These are phyloP conservation scores for Drosophila nigrodunni DNA, from an alignment of 1,140 invertebrate genomes.

Conservation along the genomic window DNA sequence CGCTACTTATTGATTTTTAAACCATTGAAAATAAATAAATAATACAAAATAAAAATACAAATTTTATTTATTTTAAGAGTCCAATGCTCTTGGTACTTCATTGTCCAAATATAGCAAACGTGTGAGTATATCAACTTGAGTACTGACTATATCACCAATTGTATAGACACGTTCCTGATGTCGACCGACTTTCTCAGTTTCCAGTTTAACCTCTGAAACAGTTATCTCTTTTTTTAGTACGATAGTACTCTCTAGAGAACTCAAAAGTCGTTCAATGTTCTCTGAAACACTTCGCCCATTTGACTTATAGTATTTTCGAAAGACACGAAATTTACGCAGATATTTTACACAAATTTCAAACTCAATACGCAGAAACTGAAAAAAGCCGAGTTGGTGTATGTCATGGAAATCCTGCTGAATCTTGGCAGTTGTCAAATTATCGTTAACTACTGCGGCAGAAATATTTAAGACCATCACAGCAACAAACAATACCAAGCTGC, in stretches of 20 bases:
- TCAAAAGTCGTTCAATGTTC: conserved; percentile 20
- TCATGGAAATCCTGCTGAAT: conserved; percentile 13
- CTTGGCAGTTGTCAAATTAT: conserved; percentile 57
- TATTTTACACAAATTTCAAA: conserved; percentile 1
- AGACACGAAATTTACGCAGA: conserved; percentile 19
- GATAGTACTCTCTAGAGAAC: background rate
- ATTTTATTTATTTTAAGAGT: background rate
- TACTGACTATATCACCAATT: conserved; percentile 23
- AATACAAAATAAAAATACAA: too few relatives aligned
- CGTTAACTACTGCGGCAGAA: conserved; percentile 60
- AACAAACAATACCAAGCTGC: conserved; percentile 55
- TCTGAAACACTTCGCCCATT: conserved; percentile 41
- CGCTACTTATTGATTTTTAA: too few relatives aligned
- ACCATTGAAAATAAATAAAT: too few relatives aligned
- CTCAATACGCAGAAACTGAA: conserved; percentile 61
- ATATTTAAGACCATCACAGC: conserved; percentile 59
- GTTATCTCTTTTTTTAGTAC: background rate
- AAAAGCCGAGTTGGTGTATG: conserved; percentile 41
- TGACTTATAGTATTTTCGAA: conserved; percentile 38
- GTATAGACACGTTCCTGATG: conserved; percentile 33
- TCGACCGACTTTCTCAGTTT: background rate
- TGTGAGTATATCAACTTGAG: conserved; percentile 38
- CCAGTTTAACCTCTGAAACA: background rate
- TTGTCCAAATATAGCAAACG: background rate
- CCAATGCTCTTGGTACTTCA: background rate